A percentile compares a stretch with the other conserved stretches of the same genome.
Evolutionary conservation across 2,888 invertebrate genomes (phyloP).

Genomic region (Cryptus viduatorius): DNA sequence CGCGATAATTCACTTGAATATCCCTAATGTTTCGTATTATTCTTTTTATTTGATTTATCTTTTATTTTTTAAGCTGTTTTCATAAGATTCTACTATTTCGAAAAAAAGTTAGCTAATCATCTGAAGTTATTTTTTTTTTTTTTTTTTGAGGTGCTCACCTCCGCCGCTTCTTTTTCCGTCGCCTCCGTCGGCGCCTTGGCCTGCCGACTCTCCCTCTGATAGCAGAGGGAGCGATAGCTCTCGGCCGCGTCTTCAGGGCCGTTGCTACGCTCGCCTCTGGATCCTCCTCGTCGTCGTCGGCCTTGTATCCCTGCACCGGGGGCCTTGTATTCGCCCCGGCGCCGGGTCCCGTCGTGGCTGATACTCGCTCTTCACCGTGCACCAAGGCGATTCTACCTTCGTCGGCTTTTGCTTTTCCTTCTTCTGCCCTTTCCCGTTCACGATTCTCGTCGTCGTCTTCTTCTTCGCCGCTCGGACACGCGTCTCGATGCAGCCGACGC

Average conservation of each 20-base stretch:
- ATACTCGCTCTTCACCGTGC: slow-evolving; percentile 70
- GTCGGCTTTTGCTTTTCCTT: slow-evolving; percentile 21
- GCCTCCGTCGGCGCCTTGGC: slow-evolving; percentile 82
- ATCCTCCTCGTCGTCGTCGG: slow-evolving; percentile 70
- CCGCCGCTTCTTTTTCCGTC: slow-evolving; percentile 84
- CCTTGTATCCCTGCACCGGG: slow-evolving; percentile 83
- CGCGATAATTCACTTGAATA: too few species aligned
- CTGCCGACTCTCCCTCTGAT: slow-evolving; percentile 80
- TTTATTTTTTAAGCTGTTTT: too few species aligned
- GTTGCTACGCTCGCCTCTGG: slow-evolving; percentile 79
- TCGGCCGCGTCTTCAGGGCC: slow-evolving; percentile 82
- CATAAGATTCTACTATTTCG: background rate
- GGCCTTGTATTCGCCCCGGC: slow-evolving; percentile 83
- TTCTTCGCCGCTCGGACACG: slow-evolving; percentile 67
- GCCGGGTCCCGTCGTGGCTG: slow-evolving; percentile 84
- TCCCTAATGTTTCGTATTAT: too few species aligned
- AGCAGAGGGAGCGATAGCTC: slow-evolving; percentile 80
- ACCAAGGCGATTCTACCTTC: slow-evolving; percentile 41
- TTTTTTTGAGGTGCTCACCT: slow-evolving; percentile 76
- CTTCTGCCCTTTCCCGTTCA: slow-evolving; percentile 26
- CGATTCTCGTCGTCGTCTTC: slow-evolving; percentile 64
- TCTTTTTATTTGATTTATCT: too few species aligned
- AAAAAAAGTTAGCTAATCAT: background rate
- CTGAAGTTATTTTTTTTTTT: background rate
- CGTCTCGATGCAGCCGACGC: slow-evolving; percentile 71